A percentile compares a stretch with the other conserved stretches of the same genome.
Evolutionary conservation across 2,113 vertebrate genomes (phyloP).

Genomic region (Gila orcuttii): DNA sequence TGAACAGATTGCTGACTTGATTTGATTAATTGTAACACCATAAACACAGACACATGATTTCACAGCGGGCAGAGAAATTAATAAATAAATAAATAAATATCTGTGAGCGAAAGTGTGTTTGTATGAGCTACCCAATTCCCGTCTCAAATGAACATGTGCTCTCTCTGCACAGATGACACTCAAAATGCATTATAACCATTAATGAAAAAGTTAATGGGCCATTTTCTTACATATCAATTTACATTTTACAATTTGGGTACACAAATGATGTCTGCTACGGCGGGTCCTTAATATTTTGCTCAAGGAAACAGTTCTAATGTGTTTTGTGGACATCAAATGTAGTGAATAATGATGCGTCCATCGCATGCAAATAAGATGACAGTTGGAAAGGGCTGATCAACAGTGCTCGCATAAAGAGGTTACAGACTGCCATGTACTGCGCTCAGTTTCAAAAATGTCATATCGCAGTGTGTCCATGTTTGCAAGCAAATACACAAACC

Average conservation of each 20-base stretch:
- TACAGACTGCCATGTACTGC: conserved; percentile 73
- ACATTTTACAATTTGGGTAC: conserved; percentile 97
- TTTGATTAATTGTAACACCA: conserved; percentile 42
- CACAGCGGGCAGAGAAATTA: conserved; percentile 31
- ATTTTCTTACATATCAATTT: conserved; percentile 99
- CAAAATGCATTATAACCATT: conserved; percentile 98
- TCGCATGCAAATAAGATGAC: conserved; percentile 92
- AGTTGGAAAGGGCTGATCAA: conserved; percentile 89
- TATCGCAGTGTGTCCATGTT: conserved; percentile 3
- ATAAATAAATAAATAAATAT: conserved; percentile 40
- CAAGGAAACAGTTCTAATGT: conserved; percentile 98
- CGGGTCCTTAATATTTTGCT: conserved; percentile 90
- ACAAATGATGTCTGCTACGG: conserved; percentile 95
- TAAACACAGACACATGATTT: conserved; percentile 36
- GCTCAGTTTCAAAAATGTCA: conserved; percentile 38
- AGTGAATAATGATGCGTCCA: conserved; percentile 98
- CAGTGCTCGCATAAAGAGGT: conserved; percentile 85
- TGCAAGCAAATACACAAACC: conserved; percentile 24
- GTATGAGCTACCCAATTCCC: conserved; percentile 38
- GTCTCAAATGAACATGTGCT: conserved; percentile 68
- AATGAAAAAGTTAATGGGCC: conserved; percentile 99
- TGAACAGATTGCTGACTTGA: conserved; percentile 33
- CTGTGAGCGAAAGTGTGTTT: conserved; percentile 40
- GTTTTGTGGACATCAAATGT: conserved; percentile 98
- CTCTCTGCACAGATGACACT: conserved; percentile 85